These are phyloP conservation scores for Sitophilus oryzae DNA, from an alignment of 1,140 invertebrate species.

Conservation along the genomic window DNA sequence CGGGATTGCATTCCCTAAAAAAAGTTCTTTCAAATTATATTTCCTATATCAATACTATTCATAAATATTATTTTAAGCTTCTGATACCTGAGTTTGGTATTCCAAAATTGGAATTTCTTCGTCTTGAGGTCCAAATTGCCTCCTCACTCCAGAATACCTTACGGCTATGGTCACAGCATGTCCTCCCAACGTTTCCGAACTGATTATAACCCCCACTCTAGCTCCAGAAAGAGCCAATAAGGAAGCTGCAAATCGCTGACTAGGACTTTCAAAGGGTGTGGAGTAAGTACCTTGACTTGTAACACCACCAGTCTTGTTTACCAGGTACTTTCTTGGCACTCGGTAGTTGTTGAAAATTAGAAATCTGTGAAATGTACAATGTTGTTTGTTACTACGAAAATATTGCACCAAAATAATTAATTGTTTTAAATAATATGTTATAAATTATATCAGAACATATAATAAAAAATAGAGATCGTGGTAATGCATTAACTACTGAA, in stretches of 20 bases:
- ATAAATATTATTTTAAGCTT: too few species aligned
- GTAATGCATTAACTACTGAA: too few species aligned
- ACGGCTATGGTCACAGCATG: constrained; percentile 77
- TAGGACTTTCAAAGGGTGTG: constrained; percentile 66
- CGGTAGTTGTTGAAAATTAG: constrained; percentile 79
- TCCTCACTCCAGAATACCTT: constrained; percentile 81
- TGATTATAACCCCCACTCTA: constrained; percentile 64
- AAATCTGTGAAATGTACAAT: too few species aligned
- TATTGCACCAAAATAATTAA: too few species aligned
- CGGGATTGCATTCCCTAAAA: too few species aligned
- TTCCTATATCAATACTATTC: too few species aligned
- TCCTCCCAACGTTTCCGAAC: constrained; percentile 65
- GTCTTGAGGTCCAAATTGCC: constrained; percentile 76
- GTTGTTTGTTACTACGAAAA: too few species aligned
- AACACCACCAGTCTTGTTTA: constrained; percentile 85
- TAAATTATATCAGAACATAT: too few species aligned
- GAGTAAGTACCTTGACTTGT: constrained; percentile 76
- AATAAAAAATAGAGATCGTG: too few species aligned
- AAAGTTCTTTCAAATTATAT: too few species aligned
- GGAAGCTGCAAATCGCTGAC: constrained; percentile 70
- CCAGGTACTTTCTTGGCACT: constrained; percentile 73
- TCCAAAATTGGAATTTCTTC: constrained; percentile 81
- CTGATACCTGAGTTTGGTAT: constrained; percentile 82
- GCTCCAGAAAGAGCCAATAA: constrained; percentile 81
- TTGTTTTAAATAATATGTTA: too few species aligned